Percentiles rank a stretch among this genome's conserved stretches.
These are phyloP conservation scores for Forbesichthys papilliferus DNA, from an alignment of 2,113 vertebrate species.

Conservation along the genomic window DNA sequence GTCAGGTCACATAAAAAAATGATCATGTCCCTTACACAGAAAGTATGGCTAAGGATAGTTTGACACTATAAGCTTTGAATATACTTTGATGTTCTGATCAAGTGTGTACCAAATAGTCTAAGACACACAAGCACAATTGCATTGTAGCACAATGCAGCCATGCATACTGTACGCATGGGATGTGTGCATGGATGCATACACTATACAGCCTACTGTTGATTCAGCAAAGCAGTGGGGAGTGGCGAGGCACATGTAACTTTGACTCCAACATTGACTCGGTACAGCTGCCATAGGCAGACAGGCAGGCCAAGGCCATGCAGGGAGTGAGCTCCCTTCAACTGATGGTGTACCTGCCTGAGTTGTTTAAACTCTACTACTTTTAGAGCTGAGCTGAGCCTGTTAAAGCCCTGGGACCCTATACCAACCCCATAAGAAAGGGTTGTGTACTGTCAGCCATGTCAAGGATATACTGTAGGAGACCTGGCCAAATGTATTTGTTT, in stretches of 20 bases:
- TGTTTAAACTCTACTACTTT: constrained; percentile 49
- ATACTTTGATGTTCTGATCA: too few species aligned
- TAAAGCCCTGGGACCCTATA: constrained; percentile 50
- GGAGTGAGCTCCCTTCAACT: constrained; percentile 57
- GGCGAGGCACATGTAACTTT: constrained; percentile 44
- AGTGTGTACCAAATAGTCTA: neutral
- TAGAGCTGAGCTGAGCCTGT: constrained; percentile 44
- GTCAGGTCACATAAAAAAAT: too few species aligned
- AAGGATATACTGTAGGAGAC: constrained; percentile 43
- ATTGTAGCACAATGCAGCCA: constrained; percentile 5
- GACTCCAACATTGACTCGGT: constrained; percentile 54
- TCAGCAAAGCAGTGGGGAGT: constrained; percentile 59
- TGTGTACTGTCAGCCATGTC: constrained; percentile 53
- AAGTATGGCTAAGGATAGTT: too few species aligned
- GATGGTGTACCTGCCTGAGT: constrained; percentile 34
- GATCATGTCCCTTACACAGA: too few species aligned
- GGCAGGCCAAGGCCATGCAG: constrained; percentile 33
- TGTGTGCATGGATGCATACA: too few species aligned
- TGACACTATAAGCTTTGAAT: too few species aligned
- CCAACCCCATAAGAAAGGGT: constrained; percentile 32
- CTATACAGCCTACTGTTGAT: constrained; percentile 44
- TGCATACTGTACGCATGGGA: constrained; percentile 19
- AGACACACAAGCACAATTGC: neutral
- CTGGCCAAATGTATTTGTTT: constrained; percentile 38
- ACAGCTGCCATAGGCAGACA: constrained; percentile 62